A percentile compares a stretch with the other conserved stretches of the same genome.
Evolutionary conservation across 2,113 vertebrate species (phyloP).

Genomic region (Gavia stellata): DNA sequence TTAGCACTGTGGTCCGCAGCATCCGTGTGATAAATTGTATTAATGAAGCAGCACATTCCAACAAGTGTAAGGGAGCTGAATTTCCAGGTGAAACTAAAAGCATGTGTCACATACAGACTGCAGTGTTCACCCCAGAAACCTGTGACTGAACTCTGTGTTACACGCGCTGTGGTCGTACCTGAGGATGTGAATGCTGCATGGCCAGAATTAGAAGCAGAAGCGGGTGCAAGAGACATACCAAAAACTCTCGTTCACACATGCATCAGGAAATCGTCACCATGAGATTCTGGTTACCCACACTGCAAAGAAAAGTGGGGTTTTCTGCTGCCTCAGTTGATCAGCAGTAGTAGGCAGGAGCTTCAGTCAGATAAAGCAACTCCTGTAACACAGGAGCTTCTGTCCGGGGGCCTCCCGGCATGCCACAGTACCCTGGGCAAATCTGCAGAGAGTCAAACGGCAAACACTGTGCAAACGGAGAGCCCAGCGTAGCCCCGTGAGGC

Average conservation of each 20-base stretch:
- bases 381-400: background rate
- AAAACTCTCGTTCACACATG: background rate
- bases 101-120: background rate
- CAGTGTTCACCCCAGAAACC: background rate
- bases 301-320: background rate
- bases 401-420: background rate
- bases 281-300: background rate
- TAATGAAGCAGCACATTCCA: background rate
- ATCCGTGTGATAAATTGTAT: background rate
- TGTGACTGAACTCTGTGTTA: fast-evolving
- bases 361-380: background rate
- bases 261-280: background rate
- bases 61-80: background rate
- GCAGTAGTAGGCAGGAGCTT: background rate
- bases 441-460: background rate
- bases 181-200: fast-evolving
- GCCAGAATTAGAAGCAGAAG: background rate
- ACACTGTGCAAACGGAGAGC: background rate
- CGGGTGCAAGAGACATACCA: background rate
- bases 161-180: fast-evolving
- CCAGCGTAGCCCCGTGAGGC: background rate
- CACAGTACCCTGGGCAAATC: background rate
- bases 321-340: background rate
- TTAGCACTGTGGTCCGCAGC: background rate
- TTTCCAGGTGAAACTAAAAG: background rate